phyloP scores from a whole-genome alignment of 1,140 invertebrate species.

The Nasonia longicornis region DNA sequence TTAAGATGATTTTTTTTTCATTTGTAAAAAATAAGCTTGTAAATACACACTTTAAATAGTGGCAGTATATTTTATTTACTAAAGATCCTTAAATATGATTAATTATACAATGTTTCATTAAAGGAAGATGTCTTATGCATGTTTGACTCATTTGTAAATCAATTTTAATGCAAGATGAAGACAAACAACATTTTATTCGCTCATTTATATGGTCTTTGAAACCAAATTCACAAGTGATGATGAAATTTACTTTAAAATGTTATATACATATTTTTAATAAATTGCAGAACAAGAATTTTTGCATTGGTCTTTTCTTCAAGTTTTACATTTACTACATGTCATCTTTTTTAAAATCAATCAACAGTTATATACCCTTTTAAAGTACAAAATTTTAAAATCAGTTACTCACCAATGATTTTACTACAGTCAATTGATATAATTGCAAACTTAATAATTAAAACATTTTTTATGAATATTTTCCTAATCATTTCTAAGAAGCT shows the following conservation, averaged over 20 bases:
- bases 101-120: constrained; percentile 41
- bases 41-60: constrained; percentile 41
- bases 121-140: constrained; percentile 32
- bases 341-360: constrained; percentile 38
- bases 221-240: constrained; percentile 21
- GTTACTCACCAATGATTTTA: constrained; percentile 20
- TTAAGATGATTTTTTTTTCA: constrained; percentile 10
- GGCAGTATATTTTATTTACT: constrained; percentile 46
- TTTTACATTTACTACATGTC: constrained; percentile 34
- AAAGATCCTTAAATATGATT: constrained; percentile 42
- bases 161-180: constrained; percentile 30
- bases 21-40: constrained; percentile 41
- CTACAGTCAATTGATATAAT: constrained; percentile 11
- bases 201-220: constrained; percentile 19
- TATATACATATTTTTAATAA: constrained; percentile 42
- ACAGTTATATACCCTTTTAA: constrained; percentile 39
- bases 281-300: constrained; percentile 34
- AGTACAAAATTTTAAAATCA: constrained; percentile 31
- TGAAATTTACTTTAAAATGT: constrained; percentile 38
- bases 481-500: constrained; percentile 2
- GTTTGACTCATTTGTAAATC: constrained; percentile 32
- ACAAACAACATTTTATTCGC: constrained; percentile 33
- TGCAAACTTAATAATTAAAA: constrained; percentile 33
- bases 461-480: background rate
- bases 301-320: constrained; percentile 16